Percentiles rank a stretch among this genome's conserved stretches.
phyloP scores from a whole-genome alignment of 2,797 vertebrate species.

The Echeneis naucrates region DNA sequence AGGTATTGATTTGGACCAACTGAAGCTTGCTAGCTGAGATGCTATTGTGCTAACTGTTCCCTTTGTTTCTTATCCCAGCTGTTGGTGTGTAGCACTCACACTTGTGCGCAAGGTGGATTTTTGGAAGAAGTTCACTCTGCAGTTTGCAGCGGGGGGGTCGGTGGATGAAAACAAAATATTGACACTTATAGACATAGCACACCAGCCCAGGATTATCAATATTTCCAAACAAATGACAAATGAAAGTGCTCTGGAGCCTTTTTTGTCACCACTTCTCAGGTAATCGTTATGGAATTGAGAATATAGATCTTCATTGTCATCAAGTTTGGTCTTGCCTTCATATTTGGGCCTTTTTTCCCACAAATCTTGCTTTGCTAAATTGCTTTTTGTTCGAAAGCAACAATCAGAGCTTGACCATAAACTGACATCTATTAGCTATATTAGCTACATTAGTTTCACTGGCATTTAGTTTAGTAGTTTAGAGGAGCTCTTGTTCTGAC shows the following conservation, averaged over 20 bases:
- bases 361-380: background rate
- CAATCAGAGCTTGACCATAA: conserved; percentile 17
- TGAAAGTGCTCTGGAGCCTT: background rate
- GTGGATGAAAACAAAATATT: too few relatives aligned
- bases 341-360: background rate
- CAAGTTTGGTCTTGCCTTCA: background rate
- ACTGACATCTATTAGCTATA: conserved; percentile 7
- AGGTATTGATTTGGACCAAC: conserved; percentile 77
- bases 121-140: conserved; percentile 36
- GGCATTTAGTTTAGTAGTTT: conserved; percentile 6
- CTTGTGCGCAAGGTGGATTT: conserved; percentile 34
- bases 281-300: background rate
- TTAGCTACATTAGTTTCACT: conserved; percentile 12
- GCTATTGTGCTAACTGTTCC: conserved; percentile 63
- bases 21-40: conserved; percentile 65
- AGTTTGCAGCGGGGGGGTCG: too few relatives aligned
- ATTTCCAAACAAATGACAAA: conserved; percentile 11
- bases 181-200: conserved; percentile 2
- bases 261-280: background rate
- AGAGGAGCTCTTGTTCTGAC: conserved; percentile 31
- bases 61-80: conserved; percentile 53
- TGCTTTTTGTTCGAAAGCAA: background rate
- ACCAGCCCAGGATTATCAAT: conserved; percentile 8
- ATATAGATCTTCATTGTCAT: background rate
- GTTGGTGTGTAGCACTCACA: conserved; percentile 25